Conservation (phyloP, 2,113 vertebrate species). For the Micronycteris hirsuta region DNA sequence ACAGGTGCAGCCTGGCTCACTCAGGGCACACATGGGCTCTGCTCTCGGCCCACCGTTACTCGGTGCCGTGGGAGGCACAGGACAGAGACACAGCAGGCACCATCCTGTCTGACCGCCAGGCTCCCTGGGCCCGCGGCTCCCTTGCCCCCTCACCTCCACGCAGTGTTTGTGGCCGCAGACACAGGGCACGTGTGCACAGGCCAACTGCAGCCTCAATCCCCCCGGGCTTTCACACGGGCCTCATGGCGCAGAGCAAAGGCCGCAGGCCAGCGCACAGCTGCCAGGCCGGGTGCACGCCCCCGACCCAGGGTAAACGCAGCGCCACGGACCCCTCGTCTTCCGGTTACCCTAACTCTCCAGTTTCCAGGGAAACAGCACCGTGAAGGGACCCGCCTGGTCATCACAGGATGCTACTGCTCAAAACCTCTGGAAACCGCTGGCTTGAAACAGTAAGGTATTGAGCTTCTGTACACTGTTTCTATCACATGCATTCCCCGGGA, state of each 20-base stretch:
- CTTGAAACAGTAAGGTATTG: background rate
- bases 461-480: background rate
- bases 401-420: background rate
- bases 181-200: background rate
- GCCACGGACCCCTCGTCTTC: background rate
- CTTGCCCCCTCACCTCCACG: background rate
- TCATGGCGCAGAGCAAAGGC: background rate
- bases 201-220: background rate
- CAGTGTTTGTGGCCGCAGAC: no score
- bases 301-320: background rate
- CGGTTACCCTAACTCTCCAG: background rate
- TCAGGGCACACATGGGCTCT: background rate
- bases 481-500: background rate
- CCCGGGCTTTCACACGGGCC: background rate
- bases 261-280: accelerated
- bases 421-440: background rate
- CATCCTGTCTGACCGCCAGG: background rate
- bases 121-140: accelerated
- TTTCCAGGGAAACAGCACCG: background rate
- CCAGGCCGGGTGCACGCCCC: background rate
- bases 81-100: background rate
- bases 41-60: background rate
- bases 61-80: background rate
- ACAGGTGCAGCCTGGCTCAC: background rate
- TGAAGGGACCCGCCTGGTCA: background rate